Percentiles rank a stretch among this genome's conserved stretches.
Evolutionary conservation across 2,888 invertebrate species (phyloP).

Genomic region (Melolontha melolontha): DNA sequence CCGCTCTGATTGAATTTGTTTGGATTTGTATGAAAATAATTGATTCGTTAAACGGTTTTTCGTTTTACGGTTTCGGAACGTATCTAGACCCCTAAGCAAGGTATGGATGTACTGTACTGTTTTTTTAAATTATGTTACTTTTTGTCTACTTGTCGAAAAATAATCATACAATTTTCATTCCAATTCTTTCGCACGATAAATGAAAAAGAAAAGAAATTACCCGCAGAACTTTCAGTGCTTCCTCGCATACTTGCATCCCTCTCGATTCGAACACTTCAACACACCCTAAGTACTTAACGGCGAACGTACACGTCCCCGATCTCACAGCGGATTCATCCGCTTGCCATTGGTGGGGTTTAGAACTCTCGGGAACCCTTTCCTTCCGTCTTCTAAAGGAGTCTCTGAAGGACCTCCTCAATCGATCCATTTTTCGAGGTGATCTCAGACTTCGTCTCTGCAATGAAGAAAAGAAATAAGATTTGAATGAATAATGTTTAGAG

Average conservation of each 20-base stretch:
- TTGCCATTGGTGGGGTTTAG: constrained; percentile 98
- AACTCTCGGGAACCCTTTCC: constrained; percentile 86
- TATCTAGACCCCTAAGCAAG: no score
- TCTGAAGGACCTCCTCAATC: constrained; percentile 88
- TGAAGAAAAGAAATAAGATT: constrained; percentile 4
- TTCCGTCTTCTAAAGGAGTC: constrained; percentile 95
- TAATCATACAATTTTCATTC: no score
- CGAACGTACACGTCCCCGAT: constrained; percentile 96
- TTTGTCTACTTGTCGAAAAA: no score
- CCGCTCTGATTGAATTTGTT: no score
- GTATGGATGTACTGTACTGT: no score
- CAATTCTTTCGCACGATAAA: no score
- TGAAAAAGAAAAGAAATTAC: constrained; percentile 72
- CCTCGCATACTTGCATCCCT: constrained; percentile 99
- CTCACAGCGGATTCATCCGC: constrained; percentile 97
- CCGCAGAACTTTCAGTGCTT: constrained; percentile 95
- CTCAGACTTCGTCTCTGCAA: constrained; percentile 74
- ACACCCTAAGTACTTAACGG: constrained; percentile 98
- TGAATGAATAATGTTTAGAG: no score
- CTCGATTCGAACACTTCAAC: constrained; percentile 99
- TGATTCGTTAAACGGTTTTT: no score
- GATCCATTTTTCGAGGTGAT: constrained; percentile 87
- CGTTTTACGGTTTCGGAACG: no score
- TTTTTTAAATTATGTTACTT: no score
- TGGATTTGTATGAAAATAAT: no score